These are phyloP conservation scores for Falco concolor DNA, from an alignment of 2,797 vertebrate genomes.

Conservation along the genomic window DNA sequence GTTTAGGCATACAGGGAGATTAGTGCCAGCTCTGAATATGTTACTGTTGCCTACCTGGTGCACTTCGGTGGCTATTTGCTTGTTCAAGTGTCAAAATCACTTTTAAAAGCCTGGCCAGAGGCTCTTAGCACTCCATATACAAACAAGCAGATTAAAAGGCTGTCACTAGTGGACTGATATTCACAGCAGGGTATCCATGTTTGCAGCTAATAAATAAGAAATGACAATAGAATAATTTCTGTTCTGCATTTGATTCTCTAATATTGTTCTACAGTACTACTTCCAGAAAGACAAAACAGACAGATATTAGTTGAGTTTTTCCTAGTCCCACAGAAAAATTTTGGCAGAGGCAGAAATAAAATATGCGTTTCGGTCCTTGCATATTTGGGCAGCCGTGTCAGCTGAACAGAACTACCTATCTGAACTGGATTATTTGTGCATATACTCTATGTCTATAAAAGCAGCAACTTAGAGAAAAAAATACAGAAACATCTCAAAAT, in stretches of 20 bases:
- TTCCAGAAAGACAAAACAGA: not conserved
- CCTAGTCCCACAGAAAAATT: not conserved
- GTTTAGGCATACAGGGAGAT: not conserved
- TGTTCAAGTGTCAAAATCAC: not conserved
- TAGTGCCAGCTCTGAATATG: not conserved
- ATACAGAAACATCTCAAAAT: not conserved
- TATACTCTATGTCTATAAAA: not conserved
- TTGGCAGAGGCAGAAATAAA: not conserved
- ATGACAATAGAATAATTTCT: not conserved
- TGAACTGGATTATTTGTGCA: not conserved
- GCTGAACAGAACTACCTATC: not conserved
- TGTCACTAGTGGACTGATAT: not conserved
- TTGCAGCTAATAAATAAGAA: not conserved
- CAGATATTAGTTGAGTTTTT: not conserved
- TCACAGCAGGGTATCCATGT: not conserved
- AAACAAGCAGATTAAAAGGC: not conserved
- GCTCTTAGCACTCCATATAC: not conserved
- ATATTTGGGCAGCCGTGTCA: not conserved
- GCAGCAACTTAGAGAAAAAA: not conserved
- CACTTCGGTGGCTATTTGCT: not conserved
- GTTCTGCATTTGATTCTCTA: not conserved
- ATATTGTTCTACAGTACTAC: not conserved
- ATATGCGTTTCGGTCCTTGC: not conserved
- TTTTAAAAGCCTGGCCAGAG: not conserved
- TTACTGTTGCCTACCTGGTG: not conserved